Conservation (phyloP, 2,113 vertebrate genomes). For the Reinhardtius hippoglossoides region DNA sequence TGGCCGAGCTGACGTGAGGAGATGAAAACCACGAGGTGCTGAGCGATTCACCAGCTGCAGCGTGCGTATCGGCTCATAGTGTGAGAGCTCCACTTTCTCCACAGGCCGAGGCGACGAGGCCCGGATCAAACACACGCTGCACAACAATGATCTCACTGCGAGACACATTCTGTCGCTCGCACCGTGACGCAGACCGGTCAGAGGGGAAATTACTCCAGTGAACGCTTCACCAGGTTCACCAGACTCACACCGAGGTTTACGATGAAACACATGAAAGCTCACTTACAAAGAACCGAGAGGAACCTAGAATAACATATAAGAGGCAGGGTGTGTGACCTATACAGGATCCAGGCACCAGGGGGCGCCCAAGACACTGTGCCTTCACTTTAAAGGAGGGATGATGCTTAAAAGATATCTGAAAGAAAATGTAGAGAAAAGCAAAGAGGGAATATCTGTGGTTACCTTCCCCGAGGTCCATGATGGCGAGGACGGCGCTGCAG, state of each 20-base stretch:
- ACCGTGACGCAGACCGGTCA: background rate
- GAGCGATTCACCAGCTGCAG: constrained; percentile 62
- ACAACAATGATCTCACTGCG: background rate
- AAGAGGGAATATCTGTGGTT: constrained; percentile 12
- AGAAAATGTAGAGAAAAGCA: too few species aligned
- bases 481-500: constrained; percentile 87
- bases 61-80: constrained; percentile 23
- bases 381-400: too few species aligned
- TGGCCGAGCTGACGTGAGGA: background rate
- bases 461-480: constrained; percentile 91
- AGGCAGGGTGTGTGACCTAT: too few species aligned
- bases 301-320: too few species aligned
- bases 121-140: background rate
- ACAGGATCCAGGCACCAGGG: too few species aligned
- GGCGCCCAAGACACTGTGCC: too few species aligned
- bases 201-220: background rate
- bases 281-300: background rate
- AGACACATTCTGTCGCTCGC: background rate
- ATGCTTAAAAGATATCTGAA: too few species aligned
- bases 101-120: background rate
- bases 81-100: constrained; percentile 50
- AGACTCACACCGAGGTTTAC: background rate
- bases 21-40: constrained; percentile 39
- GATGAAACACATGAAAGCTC: background rate
- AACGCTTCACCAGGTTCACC: background rate